Percentiles rank a stretch among this genome's conserved stretches.
Conservation (phyloP, 2,888 invertebrate species). For the Phyllotreta cruciferae region DNA sequence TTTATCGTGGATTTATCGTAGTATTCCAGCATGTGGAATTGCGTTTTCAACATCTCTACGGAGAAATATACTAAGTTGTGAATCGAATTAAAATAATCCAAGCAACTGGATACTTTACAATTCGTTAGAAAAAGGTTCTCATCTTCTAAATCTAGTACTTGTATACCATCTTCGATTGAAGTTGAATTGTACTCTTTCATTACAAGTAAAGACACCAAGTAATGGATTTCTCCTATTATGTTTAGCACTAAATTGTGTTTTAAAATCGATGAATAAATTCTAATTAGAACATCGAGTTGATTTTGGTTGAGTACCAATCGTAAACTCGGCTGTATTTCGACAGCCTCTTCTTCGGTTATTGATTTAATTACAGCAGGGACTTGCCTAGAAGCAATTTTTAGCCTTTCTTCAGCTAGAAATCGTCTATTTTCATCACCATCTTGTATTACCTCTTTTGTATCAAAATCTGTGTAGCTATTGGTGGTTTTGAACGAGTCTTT, state of each 20-base stretch:
- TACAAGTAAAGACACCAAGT: conserved; percentile 70
- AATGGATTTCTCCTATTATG: conserved; percentile 73
- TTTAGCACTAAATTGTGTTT: conserved; percentile 70
- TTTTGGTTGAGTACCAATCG: conserved; percentile 62
- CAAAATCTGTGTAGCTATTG: conserved; percentile 53
- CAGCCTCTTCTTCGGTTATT: conserved; percentile 13
- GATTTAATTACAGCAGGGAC: conserved; percentile 2
- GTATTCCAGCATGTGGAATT: conserved; percentile 65
- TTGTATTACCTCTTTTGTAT: conserved; percentile 35
- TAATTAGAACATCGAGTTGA: conserved; percentile 64
- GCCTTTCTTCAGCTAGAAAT: conserved; percentile 45
- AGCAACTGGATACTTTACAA: conserved; percentile 25
- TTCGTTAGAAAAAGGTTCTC: conserved; percentile 15
- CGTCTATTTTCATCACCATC: conserved; percentile 39
- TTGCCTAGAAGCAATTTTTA: conserved; percentile 42
- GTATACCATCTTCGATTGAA: conserved; percentile 33
- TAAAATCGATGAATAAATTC: conserved; percentile 67
- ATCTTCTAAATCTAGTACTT: conserved; percentile 34
- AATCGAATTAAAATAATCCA: conserved; percentile 60
- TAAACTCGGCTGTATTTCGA: conserved; percentile 59
- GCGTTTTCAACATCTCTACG: conserved; percentile 68
- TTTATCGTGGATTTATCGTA: conserved; percentile 72
- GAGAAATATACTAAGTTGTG: conserved; percentile 83
- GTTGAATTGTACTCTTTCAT: conserved; percentile 59
- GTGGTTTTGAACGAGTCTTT: conserved; percentile 43